Evolutionary conservation across 2,113 vertebrate species (phyloP).

Genomic region (Mus spicilegus): DNA sequence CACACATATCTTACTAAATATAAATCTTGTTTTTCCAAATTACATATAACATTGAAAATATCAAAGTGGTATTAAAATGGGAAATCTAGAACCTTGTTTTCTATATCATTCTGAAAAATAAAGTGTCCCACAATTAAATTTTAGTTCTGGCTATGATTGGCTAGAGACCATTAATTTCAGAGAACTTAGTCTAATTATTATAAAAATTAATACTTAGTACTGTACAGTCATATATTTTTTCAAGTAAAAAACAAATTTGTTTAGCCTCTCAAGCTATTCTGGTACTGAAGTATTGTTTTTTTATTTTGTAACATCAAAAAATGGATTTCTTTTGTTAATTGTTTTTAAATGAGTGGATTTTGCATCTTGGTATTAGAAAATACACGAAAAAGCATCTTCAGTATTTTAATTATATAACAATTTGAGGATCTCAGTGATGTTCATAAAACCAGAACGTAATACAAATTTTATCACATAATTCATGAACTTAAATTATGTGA

Average conservation of each 20-base stretch:
- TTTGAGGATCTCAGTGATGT: neutral
- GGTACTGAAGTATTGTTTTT: neutral
- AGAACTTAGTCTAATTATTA: slow-evolving; percentile 1
- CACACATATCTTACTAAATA: neutral
- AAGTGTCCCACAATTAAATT: neutral
- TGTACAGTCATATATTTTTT: neutral
- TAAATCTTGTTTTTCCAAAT: neutral
- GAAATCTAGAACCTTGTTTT: neutral
- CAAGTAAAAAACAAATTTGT: neutral
- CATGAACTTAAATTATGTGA: neutral
- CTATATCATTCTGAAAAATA: neutral
- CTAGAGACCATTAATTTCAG: neutral
- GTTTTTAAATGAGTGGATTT: neutral
- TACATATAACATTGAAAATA: slow-evolving; percentile 33
- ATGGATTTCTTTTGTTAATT: neutral
- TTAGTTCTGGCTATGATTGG: neutral
- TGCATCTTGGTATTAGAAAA: neutral
- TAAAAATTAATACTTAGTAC: slow-evolving; percentile 15
- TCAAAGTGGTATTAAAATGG: neutral
- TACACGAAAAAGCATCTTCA: neutral
- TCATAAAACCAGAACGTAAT: neutral
- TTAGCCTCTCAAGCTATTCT: neutral
- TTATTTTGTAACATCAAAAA: slow-evolving; percentile 24
- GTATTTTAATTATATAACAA: slow-evolving; percentile 15
- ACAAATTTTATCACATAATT: neutral